These are phyloP conservation scores for Diorhabda elongata DNA, from an alignment of 1,140 invertebrate genomes.

Conservation along the genomic window DNA sequence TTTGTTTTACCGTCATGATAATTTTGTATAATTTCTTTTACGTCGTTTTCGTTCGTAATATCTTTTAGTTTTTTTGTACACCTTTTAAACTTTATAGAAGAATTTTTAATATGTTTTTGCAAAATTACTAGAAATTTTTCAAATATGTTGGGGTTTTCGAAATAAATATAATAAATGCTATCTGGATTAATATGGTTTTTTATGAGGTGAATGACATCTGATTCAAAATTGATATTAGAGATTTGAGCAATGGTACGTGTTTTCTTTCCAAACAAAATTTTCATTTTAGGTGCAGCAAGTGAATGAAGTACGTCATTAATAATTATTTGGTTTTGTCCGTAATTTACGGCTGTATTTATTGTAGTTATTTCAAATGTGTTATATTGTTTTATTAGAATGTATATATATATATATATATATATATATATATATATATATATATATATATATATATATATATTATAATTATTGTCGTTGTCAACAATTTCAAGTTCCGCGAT, in stretches of 20 bases:
- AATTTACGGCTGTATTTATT: slow-evolving; percentile 7
- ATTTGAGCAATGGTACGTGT: slow-evolving; percentile 16
- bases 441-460: too few species aligned
- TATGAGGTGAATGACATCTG: too few species aligned
- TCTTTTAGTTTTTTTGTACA: slow-evolving; percentile 8
- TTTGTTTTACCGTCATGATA: too few species aligned
- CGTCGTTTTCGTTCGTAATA: background rate
- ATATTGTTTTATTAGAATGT: too few species aligned
- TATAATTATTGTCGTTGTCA: slow-evolving; percentile 1
- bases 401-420: background rate
- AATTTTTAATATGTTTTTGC: slow-evolving; percentile 11
- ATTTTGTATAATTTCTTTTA: too few species aligned
- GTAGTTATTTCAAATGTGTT: slow-evolving; percentile 6
- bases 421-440: too few species aligned
- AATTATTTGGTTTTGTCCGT: slow-evolving; percentile 20
- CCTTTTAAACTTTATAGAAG: slow-evolving; percentile 19
- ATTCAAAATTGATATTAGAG: too few species aligned
- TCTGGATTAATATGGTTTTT: background rate
- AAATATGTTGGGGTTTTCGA: slow-evolving; percentile 11
- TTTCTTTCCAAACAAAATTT: slow-evolving; percentile 23
- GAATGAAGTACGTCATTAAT: slow-evolving; percentile 12
- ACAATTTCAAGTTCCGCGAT: background rate
- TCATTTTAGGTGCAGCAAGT: slow-evolving; percentile 18
- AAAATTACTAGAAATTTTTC: background rate
- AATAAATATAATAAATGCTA: slow-evolving; percentile 11